These are phyloP conservation scores for Drosophila busckii DNA, from an alignment of 1,140 invertebrate species.

Conservation along the genomic window DNA sequence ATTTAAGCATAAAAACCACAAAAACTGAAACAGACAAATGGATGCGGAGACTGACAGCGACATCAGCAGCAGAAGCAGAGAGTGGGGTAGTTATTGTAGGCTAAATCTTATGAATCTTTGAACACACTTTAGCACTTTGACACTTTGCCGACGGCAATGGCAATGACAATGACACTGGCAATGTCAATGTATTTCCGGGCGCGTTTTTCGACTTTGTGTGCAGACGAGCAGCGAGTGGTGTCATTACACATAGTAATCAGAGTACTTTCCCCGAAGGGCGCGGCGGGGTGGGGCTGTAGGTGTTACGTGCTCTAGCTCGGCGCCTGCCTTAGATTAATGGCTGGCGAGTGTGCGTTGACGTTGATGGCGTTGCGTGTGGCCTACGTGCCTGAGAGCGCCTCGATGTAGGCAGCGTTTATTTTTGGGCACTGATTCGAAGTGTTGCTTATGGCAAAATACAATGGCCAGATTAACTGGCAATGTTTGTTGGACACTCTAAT, in stretches of 20 bases:
- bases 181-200: conserved; percentile 39
- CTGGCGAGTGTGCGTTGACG: conserved; percentile 27
- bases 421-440: conserved; percentile 10
- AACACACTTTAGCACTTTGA: conserved; percentile 74
- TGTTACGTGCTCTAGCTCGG: conserved; percentile 27
- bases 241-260: conserved; percentile 36
- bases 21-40: conserved; percentile 14
- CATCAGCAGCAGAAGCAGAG: neutral
- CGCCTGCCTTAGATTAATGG: conserved; percentile 50
- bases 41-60: conserved; percentile 6
- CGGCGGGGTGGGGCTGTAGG: conserved; percentile 11
- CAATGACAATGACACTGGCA: neutral
- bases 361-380: conserved; percentile 35
- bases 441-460: conserved; percentile 10
- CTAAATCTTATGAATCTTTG: conserved; percentile 69
- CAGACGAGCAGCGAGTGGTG: conserved; percentile 13
- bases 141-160: conserved; percentile 50
- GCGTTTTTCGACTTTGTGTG: conserved; percentile 43
- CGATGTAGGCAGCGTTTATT: conserved; percentile 20
- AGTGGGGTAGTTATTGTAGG: neutral
- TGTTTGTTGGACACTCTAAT: conserved; percentile 10
- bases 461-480: conserved; percentile 25
- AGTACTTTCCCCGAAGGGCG: neutral
- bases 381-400: conserved; percentile 47
- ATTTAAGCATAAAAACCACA: conserved; percentile 26